Base-by-base conservation (phyloP, 1,140 invertebrate species). In the Drosophila ogumai region DNA sequence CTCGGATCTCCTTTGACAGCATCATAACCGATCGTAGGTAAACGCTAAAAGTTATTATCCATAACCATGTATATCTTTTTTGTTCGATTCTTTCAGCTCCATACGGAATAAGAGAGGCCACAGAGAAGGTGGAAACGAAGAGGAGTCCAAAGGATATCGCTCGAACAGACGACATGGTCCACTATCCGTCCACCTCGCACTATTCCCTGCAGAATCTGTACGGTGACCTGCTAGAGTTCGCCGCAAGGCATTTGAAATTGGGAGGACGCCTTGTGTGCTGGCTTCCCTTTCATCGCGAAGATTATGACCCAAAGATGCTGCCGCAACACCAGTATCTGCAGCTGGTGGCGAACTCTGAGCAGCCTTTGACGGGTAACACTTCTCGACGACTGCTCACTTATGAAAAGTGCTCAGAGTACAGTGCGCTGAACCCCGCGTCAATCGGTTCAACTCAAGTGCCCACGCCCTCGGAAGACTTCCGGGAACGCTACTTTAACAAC, bases 21-120 rank as follows among this genome's bases (percentile, higher is more conserved):
- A 98, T 98, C 69, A 96, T 99, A 52, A 98, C 98, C 47, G 98
- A 99, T 94, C 98, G 98, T 99, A 94, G 95, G 96, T 95, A 64
- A 13, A 19, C 28, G 40, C 1, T 8, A 22, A 3, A 19, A 8
- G 6, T 13, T n/a, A 5, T 25, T 25, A n/a, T 13, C 2, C 19
- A 6, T 3, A 10, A 25, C 0, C 0, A 17, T 28, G 6, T 28
- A 28, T 28, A 28, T 28, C 5, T 6, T 28, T 28, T 28, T 28
- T 28, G 25, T 28, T 28, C 5, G 25, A 28, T 28, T 28, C 25
- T 28, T 54, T n/a, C 75, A 99, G 98, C 98, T 75, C 98, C 98
- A 0, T 99, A 99, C 94, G 98, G 98, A 52, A 98, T 99, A 38
- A 93, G 98, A 76, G 98, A 99, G 94, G 94, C 97, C 10, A 97